Conservation (phyloP, 2,113 vertebrate genomes). For the Cottus gobio region DNA sequence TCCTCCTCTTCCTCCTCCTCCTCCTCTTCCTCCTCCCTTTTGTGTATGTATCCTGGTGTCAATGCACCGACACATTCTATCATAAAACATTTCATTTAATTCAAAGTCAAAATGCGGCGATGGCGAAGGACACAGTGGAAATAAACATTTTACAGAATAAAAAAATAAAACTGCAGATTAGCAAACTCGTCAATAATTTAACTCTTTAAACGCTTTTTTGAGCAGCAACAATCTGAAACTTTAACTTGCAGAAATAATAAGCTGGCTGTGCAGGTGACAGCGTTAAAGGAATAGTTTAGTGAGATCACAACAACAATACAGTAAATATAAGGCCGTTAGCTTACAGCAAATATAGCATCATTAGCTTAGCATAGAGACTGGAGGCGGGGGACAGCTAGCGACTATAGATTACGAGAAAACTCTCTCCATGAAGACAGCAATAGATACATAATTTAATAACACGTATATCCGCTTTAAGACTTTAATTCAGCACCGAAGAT, state of each 20-base stretch:
- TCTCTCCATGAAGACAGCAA: no score
- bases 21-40: slow-evolving; percentile 6
- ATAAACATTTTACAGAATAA: neutral
- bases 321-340: no score
- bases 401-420: no score
- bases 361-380: neutral
- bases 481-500: no score
- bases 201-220: no score
- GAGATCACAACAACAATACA: neutral
- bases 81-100: neutral
- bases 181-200: no score
- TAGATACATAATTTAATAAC: no score
- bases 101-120: neutral
- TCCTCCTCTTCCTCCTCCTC: slow-evolving; percentile 5
- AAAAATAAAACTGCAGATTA: neutral
- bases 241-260: neutral
- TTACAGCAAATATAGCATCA: no score
- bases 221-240: neutral
- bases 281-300: neutral
- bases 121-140: neutral
- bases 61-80: slow-evolving; percentile 11
- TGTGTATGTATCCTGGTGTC: slow-evolving; percentile 22
- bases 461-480: no score
- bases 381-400: neutral
- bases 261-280: no score